Evolutionary conservation across 2,888 invertebrate species (phyloP), one percentile per base, ranked within the genome.

Genomic region (Entomobrya multifasciata): DNA sequence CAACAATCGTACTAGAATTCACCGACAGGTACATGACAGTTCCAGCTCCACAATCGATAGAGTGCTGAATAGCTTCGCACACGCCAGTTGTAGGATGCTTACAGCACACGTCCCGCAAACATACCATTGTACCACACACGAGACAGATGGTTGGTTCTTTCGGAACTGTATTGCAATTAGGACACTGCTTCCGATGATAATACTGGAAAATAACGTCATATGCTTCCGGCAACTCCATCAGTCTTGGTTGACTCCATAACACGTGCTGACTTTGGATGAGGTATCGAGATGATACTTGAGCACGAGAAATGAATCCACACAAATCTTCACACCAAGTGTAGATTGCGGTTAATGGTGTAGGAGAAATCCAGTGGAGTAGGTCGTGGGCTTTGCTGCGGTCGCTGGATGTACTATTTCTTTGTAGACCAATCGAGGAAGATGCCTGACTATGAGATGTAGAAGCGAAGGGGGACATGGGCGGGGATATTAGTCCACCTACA

Each of bases 1-100:
- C 97, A 92, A 98, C 97, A 89, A 98, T 96, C 92, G 97, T 97
- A 13, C 98, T 98, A 0, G 98, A 97, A 89, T 98, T 97, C 90
- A 99, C 97, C 90, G 97, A 97, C 91, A 99, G 94, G 93, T 97
- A 98, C 92, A 99, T 96, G 88, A 97, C 97, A 81, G 98, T 98
- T 89, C 99, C 98, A 86, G 97, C 97, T 80, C 99, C 99, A 93
- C 99, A 99, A 91, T 96, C 96, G 90, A 96, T 94, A 79, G 98
- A 96, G 94, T 99, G 99, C 95, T 97, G 93, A 47, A 92, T 97
- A 88, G 97, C 97, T 93, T 98, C 98, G 92, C 95, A 96, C 88
- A 96, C 95, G 15, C 89, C 89, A 44, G 87, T 89, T 91, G 96
- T 96, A 91, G 95, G 95, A 92, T 95, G 95, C 87, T 96, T 95